Evolutionary conservation across 2,797 vertebrate species (phyloP), one percentile per base, ranked within the genome.

Genomic region (Lepilemur septentrionalis): DNA sequence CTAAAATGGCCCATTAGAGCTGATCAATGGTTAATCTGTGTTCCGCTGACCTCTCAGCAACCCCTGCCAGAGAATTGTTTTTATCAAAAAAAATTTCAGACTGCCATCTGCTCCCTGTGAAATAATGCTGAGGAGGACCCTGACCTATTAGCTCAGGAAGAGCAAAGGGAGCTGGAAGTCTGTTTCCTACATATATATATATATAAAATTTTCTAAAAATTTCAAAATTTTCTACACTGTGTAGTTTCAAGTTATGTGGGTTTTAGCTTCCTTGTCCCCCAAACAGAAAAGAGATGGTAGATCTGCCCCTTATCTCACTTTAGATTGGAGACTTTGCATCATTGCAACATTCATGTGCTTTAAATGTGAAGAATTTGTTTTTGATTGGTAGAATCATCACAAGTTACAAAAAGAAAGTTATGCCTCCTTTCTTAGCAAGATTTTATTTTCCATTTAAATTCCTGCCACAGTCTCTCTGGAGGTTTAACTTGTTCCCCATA

Each of bases 1-100:
- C 97, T 95, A 82, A 86, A 97, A 98, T 0, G 97, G 97, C 98
- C 98, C 98, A 98, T 99, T 99, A 99, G 98, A 98, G 97, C 98
- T 98, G 98, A 99, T 99, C 98, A 99, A 98, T 99, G 98, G 98
- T 98, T 99, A 98, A 99, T 99, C 98, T 98, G 88, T 96, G 98
- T 98, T 98, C 95, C 81, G 32, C 94, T 94, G 98, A 98, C 98
- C 98, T 97, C 97, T 98, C 88, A 91, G 96, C 95, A 98, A 98
- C 98, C 98, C 94, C 98, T 98, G 88, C 96, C 95, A 92, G 92
- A 95, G 91, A 97, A 98, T 98, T 98, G 97, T 98, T 98, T 98
- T 98, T 98, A 98, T 98, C 96, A 98, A 96, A 98, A 98, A 93
- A 98, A 98, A 98, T 89, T 97, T 98, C 98, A 92, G 98, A 96